Evolutionary conservation across 2,888 invertebrate species (phyloP), one percentile per base, ranked within the genome.

Genomic region (Margaritifera margaritifera): DNA sequence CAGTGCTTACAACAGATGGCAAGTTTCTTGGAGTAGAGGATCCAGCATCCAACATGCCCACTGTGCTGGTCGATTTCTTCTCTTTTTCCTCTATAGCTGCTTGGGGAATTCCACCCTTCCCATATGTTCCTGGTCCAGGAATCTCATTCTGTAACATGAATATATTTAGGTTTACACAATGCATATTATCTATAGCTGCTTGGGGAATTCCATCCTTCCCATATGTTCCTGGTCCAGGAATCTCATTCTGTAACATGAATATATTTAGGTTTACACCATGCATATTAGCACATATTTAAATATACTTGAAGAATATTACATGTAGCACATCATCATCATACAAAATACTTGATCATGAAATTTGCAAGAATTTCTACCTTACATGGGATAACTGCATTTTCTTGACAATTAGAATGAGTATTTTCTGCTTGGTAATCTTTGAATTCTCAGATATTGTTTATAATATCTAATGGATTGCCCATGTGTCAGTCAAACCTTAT

Each of bases 61-160:
- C 78, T 1, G 82, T 87, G 64, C 88, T 86, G 62, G 82, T 81
- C 8, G 87, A 85, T 64, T 75, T 72, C 63, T 76, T 75, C 6
- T 71, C 80, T 60, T 87, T 88, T 69, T 85, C 84, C 58, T 89
- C 89, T n/a, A 82, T 55, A 6, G 80, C 81, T 31, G 85, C 70
- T 64, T 87, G 86, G 5, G 89, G 89, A 2, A 89, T 77, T 25
- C 89, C 89, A 27, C 87, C 86, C 31, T 85, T 82, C 51, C 89
- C 89, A 77, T 89, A 89, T 6, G 88, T 89, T 18, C 89, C 89
- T 25, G 87, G 87, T 6, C 87, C 88, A n/a, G 88, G 88, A 6
- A 80, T 82, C 42, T 73, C 74, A 65, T 75, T 80, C 86, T 87
- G 69, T 11, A 78, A 66, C 20, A 56, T 25, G 50, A 64, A 66